Conservation (phyloP, 2,888 invertebrate genomes). For the Drosophila tanythrix region DNA sequence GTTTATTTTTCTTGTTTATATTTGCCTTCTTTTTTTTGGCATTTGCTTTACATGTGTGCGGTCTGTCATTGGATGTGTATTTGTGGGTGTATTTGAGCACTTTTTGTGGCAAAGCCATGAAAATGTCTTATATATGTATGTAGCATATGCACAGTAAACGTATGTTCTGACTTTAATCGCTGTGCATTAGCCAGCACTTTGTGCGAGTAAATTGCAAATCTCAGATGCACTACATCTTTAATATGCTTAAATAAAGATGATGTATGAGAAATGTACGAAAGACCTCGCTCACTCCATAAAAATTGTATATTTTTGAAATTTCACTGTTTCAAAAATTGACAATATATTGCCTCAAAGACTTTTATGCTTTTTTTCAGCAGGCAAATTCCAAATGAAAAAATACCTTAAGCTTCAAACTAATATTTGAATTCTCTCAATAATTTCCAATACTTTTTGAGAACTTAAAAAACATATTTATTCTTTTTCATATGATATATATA, state of each 20-base stretch:
- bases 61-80: conserved; percentile 39
- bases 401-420: not conserved
- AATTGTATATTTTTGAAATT: not conserved
- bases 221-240: conserved; percentile 12
- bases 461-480: not conserved
- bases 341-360: not conserved
- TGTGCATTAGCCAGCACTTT: conserved; percentile 70
- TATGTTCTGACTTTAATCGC: conserved; percentile 64
- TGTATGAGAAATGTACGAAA: not conserved
- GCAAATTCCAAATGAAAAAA: not conserved
- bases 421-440: not conserved
- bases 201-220: conserved; percentile 9
- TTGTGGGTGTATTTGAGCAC: conserved; percentile 29
- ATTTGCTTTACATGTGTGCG: conserved; percentile 38
- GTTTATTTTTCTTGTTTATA: conserved; percentile 26
- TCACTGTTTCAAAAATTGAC: not conserved
- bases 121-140: conserved; percentile 16
- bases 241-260: not conserved
- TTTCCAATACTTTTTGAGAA: not conserved
- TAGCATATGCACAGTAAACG: conserved; percentile 21
- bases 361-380: accelerated
- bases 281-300: not conserved
- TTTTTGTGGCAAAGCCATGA: conserved; percentile 1
- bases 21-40: conserved; percentile 18
- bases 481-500: not conserved